Evolutionary conservation across 2,888 invertebrate species (phyloP), one percentile per base, ranked within the genome.

Genomic region (Synanthedon andrenaeformis): DNA sequence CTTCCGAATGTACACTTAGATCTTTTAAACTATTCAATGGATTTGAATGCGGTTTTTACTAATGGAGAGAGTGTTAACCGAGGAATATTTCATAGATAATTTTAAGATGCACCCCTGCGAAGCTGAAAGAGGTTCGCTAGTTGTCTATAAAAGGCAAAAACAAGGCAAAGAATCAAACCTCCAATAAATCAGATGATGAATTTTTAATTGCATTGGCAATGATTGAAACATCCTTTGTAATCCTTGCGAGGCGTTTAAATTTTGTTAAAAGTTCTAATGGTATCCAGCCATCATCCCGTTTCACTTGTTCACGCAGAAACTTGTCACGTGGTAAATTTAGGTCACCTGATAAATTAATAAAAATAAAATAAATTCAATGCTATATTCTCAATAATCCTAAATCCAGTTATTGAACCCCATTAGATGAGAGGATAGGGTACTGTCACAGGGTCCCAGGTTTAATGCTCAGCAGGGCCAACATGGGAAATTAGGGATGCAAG

Each of bases 261-360:
- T 92, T 96, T 51, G 94, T 82, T 79, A 99, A 90, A 0, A 94
- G 91, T 0, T 93, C 91, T 51, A 99, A 74, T 0, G 95, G 91
- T 17, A 99, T 91, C 99, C 99, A 96, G 3, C 96, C 98, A 53
- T 97, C 94, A 62, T 96, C 94, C 59, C 94, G 88, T 62, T 91
- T 91, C 1, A 94, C 91, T 81, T 97, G 93, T 57, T 95, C 94
- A 64, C 92, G 91, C n/a, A 99, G 87, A 74, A 98, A 99, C 79
- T 95, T 97, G 76, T 99, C 99, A 56, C 94, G 91, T 0, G 93
- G 92, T 53, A 99, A 88, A 82, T 99, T 99, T 4, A 94, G 90
- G 77, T 99, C 96, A 52, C 99, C 97, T 88, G 70, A 90, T 93
- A 69, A 90, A 42, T 52, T 41, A 51, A 19, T 12, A 51, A 42